Evolutionary conservation across 2,888 invertebrate genomes (phyloP).

Genomic region (Dicyrtoma fusca): DNA sequence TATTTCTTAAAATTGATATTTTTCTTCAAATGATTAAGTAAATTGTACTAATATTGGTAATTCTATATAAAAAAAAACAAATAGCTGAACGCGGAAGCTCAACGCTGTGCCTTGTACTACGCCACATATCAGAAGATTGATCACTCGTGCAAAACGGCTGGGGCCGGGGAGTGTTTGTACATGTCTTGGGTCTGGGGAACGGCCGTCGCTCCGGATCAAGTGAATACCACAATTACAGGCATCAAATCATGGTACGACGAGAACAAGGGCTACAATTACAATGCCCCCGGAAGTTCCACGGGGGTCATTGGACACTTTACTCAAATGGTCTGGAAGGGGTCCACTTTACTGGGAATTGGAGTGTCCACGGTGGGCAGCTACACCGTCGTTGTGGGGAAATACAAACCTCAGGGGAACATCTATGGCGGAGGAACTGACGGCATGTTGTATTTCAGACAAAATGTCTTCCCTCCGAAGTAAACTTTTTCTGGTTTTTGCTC

Average conservation of each 20-base stretch:
- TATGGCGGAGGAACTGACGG: background rate
- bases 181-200: background rate
- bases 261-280: constrained; percentile 9
- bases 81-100: constrained; percentile 13
- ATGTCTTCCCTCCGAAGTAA: background rate
- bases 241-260: constrained; percentile 12
- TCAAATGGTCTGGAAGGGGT: constrained; percentile 4
- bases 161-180: constrained; percentile 17
- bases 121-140: constrained; percentile 13
- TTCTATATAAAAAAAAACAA: too few relatives aligned
- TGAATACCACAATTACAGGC: background rate
- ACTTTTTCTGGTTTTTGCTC: too few relatives aligned
- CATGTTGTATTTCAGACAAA: background rate
- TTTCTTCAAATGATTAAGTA: too few relatives aligned
- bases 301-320: constrained; percentile 14
- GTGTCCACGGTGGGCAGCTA: constrained; percentile 4
- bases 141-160: constrained; percentile 18
- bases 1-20: too few relatives aligned
- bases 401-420: constrained; percentile 62
- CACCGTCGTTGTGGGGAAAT: constrained; percentile 30
- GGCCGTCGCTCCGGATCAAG: background rate
- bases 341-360: constrained; percentile 11
- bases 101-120: constrained; percentile 4
- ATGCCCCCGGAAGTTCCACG: background rate
- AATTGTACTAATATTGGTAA: too few relatives aligned